Conservation (phyloP, 1,140 invertebrate species). For the Popillia japonica region DNA sequence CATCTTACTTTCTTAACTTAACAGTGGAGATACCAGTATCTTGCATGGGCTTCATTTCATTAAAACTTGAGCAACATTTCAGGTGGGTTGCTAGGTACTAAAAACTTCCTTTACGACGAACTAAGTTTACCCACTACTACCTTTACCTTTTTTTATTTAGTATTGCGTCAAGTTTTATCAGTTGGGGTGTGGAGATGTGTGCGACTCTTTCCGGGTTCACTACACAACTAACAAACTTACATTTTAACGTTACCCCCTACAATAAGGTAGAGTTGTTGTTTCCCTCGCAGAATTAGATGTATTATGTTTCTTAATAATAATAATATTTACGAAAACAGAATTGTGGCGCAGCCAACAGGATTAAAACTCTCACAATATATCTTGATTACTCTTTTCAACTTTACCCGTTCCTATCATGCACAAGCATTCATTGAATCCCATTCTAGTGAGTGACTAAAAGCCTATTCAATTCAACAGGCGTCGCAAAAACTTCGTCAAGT, state of each 20-base stretch:
- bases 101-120: not conserved
- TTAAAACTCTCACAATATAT: too few relatives aligned
- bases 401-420: too few relatives aligned
- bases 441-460: not conserved
- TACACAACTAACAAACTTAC: not conserved
- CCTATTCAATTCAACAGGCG: conserved; percentile 7
- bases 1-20: not conserved
- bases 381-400: too few relatives aligned
- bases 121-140: not conserved
- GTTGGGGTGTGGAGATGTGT: not conserved
- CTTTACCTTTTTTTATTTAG: conserved; percentile 10
- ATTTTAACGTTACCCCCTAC: not conserved
- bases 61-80: conserved; percentile 6
- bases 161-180: not conserved
- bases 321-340: too few relatives aligned
- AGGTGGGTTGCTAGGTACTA: not conserved
- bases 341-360: too few relatives aligned
- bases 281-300: not conserved
- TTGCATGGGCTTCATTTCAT: conserved; percentile 2
- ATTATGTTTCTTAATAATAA: not conserved
- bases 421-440: not conserved
- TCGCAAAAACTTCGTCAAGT: not conserved
- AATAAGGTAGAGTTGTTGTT: not conserved
- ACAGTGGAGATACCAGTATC: not conserved
- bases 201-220: not conserved